Conservation (phyloP, 2,888 invertebrate genomes). For the Xestobium rufovillosum region DNA sequence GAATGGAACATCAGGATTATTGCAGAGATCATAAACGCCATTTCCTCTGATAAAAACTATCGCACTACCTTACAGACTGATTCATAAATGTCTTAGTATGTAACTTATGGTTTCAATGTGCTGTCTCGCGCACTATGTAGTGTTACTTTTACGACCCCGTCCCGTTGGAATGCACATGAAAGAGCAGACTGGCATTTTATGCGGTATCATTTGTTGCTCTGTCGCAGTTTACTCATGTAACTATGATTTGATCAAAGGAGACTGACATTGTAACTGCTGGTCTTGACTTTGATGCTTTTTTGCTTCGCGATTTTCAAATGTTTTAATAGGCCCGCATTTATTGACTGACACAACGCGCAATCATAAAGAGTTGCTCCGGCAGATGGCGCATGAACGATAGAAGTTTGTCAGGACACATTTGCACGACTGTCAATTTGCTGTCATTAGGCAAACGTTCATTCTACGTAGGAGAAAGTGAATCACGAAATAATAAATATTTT, state of each 20-base stretch:
- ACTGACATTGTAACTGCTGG: conserved; percentile 16
- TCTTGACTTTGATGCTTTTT: conserved; percentile 14
- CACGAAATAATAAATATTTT: no score
- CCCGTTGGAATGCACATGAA: conserved; percentile 35
- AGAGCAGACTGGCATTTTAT: conserved; percentile 38
- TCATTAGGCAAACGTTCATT: no score
- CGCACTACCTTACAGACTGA: conserved; percentile 20
- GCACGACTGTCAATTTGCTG: no score
- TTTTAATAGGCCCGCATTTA: background rate
- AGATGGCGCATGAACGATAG: no score
- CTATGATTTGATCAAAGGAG: conserved; percentile 15
- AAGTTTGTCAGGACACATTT: no score
- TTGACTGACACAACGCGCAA: no score
- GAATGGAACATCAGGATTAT: no score
- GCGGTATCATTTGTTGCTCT: conserved; percentile 35
- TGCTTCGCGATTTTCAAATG: background rate
- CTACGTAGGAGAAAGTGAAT: no score
- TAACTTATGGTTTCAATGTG: conserved; percentile 41
- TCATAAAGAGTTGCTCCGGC: no score
- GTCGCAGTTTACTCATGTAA: conserved; percentile 16
- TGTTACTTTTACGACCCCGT: conserved; percentile 35
- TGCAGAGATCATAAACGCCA: no score
- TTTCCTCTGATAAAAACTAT: no score
- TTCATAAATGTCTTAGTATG: conserved; percentile 39
- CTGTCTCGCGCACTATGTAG: conserved; percentile 29